Evolutionary conservation across 2,113 vertebrate genomes (phyloP), one percentile per base, ranked within the genome.

Genomic region (Morone chrysops): DNA sequence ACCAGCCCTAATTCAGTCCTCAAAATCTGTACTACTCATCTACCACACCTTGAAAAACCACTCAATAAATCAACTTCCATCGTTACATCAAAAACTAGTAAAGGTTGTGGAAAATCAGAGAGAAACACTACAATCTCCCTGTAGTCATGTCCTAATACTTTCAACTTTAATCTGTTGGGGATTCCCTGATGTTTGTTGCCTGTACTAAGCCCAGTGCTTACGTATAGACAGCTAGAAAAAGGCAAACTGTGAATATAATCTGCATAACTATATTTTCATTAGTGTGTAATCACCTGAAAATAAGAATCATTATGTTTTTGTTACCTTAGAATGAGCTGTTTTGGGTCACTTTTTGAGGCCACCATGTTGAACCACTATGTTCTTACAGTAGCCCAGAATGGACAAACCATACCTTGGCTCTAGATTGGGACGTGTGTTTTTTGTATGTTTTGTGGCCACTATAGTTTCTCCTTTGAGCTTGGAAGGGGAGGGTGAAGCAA

Each of bases 1-100:
- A 62, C 50, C 51, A 66, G 59, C 50, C 2, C 0, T 51, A 48
- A 82, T 75, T 71, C 17, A 68, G 17, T 8, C 14, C 20, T 31
- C 38, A 31, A 68, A 54, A 54, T 75, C 20, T 57, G 59, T 66
- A 56, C 25, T 18, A 57, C 62, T 80, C 47, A 80, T 77, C 63
- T 51, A 54, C 20, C 59, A 75, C 17, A 22, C 43, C 43, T 41
- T 54, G 4, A 57, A 66, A 70, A 71, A 60, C 48, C 59, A 59
- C 56, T 5, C 11, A 36, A 70, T 62, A 25, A 66, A 75, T 51
- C 0, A 10, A 20, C 43, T 66, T 66, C 36, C 59, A n/a, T 36
- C 22, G 14, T 17, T 6, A 53, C 50, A 51, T n/a, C 10, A 59
- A 69, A 25, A 31, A 59, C 20, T 50, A 31, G 25, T 48, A 47